These are phyloP conservation scores for Drosophila paulistorum DNA, from an alignment of 1,140 invertebrate species.

Conservation along the genomic window DNA sequence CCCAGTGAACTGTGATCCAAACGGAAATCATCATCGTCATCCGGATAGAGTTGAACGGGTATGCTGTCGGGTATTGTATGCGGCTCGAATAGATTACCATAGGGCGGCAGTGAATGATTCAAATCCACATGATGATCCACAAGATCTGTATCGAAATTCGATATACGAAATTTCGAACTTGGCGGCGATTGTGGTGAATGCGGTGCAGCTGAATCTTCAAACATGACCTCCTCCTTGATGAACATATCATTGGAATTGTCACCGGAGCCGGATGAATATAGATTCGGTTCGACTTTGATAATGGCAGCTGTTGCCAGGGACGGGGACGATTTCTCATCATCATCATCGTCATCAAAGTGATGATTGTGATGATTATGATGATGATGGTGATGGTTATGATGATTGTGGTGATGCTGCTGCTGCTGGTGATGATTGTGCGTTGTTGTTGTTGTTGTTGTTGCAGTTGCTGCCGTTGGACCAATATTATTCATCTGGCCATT, in stretches of 20 bases:
- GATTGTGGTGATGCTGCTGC: conserved; percentile 38
- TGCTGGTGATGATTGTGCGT: conserved; percentile 19
- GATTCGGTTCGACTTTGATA: conserved; percentile 80
- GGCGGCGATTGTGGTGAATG: conserved; percentile 79
- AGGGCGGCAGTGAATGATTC: conserved; percentile 73
- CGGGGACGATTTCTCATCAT: conserved; percentile 82
- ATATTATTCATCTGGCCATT: conserved; percentile 31
- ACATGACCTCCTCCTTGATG: conserved; percentile 80
- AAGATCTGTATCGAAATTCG: conserved; percentile 77
- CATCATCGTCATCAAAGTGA: conserved; percentile 79
- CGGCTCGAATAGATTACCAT: conserved; percentile 79
- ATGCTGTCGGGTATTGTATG: conserved; percentile 82
- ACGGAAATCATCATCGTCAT: conserved; percentile 80
- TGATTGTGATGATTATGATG: conserved; percentile 70
- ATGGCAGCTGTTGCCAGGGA: conserved; percentile 81
- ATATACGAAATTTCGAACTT: conserved; percentile 80
- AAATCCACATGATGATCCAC: conserved; percentile 79
- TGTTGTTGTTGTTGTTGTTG: conserved; percentile 17
- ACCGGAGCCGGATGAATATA: conserved; percentile 77
- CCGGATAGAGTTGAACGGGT: conserved; percentile 78
- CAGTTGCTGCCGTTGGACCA: conserved; percentile 21
- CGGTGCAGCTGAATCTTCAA: conserved; percentile 75
- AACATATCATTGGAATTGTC: conserved; percentile 82
- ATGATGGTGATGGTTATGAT: conserved; percentile 55
- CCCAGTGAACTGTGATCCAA: conserved; percentile 79